phyloP scores from a whole-genome alignment of 1,140 invertebrate genomes.

The Hypothenemus hampei region DNA sequence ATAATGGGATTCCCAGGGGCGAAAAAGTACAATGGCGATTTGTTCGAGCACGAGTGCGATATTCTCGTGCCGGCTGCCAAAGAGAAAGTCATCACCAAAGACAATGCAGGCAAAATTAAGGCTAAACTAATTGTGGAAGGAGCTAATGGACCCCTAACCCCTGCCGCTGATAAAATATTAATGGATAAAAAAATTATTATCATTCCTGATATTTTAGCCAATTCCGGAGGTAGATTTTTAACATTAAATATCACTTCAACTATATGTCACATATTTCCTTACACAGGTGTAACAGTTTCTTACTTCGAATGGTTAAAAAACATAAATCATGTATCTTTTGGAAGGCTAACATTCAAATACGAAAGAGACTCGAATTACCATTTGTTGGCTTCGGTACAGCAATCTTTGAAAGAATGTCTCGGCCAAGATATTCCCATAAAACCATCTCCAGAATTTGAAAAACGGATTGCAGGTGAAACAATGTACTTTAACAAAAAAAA shows the following conservation, averaged over 20 bases:
- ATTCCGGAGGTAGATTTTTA: slow-evolving; percentile 65
- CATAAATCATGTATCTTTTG: slow-evolving; percentile 98
- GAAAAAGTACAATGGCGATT: slow-evolving; percentile 78
- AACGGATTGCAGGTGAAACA: slow-evolving; percentile 78
- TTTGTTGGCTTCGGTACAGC: slow-evolving; percentile 97
- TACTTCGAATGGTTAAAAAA: slow-evolving; percentile 99
- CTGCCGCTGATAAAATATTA: slow-evolving; percentile 93
- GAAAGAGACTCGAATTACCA: slow-evolving; percentile 98
- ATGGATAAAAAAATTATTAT: slow-evolving; percentile 92
- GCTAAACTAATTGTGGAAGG: slow-evolving; percentile 96
- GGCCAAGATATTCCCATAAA: slow-evolving; percentile 90
- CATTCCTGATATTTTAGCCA: slow-evolving; percentile 95
- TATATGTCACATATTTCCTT: not conserved
- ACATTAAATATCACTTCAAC: not conserved
- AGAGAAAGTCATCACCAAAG: slow-evolving; percentile 93
- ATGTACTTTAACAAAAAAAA: not conserved
- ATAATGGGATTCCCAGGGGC: slow-evolving; percentile 93
- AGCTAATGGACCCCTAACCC: slow-evolving; percentile 97
- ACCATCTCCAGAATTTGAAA: slow-evolving; percentile 68
- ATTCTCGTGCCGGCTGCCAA: slow-evolving; percentile 96
- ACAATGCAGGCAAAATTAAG: slow-evolving; percentile 87
- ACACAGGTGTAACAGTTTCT: slow-evolving; percentile 92
- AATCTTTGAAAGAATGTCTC: slow-evolving; percentile 95
- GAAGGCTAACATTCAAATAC: slow-evolving; percentile 98
- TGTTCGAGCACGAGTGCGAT: slow-evolving; percentile 92